Conservation (phyloP, 2,888 invertebrate genomes). For the Tenodera sinensis region DNA sequence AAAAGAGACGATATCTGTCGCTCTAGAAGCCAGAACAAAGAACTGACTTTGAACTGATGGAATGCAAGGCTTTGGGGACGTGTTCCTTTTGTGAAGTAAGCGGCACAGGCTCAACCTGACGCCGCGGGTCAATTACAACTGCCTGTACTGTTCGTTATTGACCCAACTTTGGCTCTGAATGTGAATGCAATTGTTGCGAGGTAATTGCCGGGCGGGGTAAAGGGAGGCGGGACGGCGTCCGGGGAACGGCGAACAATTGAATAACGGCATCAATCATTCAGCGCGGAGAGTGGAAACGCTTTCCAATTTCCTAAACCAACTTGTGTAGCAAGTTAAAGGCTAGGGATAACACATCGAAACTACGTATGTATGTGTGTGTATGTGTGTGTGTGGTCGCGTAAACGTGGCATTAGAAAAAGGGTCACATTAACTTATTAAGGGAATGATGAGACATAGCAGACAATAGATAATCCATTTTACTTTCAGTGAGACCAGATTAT, state of each 20-base stretch:
- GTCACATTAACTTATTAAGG: no score
- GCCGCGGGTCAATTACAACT: constrained; percentile 17
- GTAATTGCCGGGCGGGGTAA: constrained; percentile 7
- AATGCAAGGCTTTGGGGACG: not conserved
- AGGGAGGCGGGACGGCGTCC: not conserved
- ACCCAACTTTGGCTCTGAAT: constrained; percentile 16
- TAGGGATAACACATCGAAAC: not conserved
- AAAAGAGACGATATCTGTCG: not conserved
- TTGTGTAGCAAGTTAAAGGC: not conserved
- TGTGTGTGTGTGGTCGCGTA: not conserved
- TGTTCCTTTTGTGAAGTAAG: not conserved
- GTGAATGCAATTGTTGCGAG: constrained; percentile 16
- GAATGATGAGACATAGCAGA: no score
- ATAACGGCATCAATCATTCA: constrained; percentile 23
- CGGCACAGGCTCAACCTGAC: not conserved
- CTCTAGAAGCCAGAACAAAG: not conserved
- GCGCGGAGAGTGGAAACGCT: constrained; percentile 11
- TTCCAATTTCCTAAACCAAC: constrained; percentile 23
- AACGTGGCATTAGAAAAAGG: not conserved
- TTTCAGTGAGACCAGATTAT: no score
- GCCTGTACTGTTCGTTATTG: constrained; percentile 12
- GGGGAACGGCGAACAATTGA: constrained; percentile 18
- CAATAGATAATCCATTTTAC: no score
- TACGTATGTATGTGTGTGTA: no score
- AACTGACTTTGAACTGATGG: not conserved